These are phyloP conservation scores for Chionis minor DNA, from an alignment of 2,113 vertebrate genomes.

Conservation along the genomic window DNA sequence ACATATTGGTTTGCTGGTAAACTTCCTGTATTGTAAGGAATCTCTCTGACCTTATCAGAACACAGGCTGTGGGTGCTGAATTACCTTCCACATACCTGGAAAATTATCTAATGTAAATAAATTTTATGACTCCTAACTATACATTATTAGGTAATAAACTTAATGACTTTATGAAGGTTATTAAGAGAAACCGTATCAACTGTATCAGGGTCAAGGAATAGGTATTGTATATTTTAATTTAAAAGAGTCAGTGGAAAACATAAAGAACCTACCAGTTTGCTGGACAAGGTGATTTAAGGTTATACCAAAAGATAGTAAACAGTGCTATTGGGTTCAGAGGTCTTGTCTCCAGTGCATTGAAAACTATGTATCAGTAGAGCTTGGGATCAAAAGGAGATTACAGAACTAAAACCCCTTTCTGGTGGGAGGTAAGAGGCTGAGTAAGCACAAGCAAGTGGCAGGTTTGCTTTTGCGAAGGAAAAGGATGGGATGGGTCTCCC, in stretches of 20 bases:
- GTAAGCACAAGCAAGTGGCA: background rate
- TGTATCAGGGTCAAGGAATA: background rate
- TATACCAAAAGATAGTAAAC: background rate
- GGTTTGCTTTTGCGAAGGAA: background rate
- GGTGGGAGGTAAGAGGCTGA: background rate
- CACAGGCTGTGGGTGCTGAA: background rate
- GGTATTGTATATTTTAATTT: background rate
- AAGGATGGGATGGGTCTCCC: background rate
- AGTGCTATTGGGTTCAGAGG: background rate
- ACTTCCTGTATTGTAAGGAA: background rate
- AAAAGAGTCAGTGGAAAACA: background rate
- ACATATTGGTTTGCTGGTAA: background rate
- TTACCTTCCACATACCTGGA: background rate
- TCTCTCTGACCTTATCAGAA: background rate
- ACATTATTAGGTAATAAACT: background rate
- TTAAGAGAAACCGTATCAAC: background rate
- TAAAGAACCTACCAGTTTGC: background rate
- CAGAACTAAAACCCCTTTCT: background rate
- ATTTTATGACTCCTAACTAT: background rate
- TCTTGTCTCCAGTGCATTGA: background rate
- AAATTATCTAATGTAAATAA: background rate
- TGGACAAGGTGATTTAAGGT: background rate
- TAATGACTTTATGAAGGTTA: constrained; percentile 27
- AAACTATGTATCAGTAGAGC: background rate
- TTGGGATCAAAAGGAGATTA: background rate